phyloP scores from a whole-genome alignment of 2,888 invertebrate genomes.

The Ryuthela nishihirai region DNA sequence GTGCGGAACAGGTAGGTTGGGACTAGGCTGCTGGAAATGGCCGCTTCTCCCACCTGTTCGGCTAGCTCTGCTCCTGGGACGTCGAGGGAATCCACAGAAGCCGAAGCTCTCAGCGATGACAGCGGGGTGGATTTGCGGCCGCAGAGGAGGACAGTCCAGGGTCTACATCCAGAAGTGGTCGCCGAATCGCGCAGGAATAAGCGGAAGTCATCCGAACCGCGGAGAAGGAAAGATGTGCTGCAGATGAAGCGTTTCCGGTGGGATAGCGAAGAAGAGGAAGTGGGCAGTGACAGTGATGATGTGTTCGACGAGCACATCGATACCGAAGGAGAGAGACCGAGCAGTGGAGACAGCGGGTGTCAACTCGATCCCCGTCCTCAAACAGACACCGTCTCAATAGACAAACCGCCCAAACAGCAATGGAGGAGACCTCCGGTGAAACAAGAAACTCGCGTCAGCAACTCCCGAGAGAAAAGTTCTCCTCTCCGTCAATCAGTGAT shows the following conservation, averaged over 20 bases:
- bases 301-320: slow-evolving; percentile 19
- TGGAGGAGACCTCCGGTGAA: slow-evolving; percentile 7
- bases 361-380: slow-evolving; percentile 1
- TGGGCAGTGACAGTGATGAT: slow-evolving; percentile 46
- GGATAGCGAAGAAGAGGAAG: slow-evolving; percentile 53
- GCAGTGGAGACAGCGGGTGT: slow-evolving; percentile 29
- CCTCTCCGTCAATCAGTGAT: background rate
- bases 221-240: slow-evolving; percentile 46
- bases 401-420: too few relatives aligned
- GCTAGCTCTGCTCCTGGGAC: slow-evolving; percentile 10
- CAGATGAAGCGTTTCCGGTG: slow-evolving; percentile 50
- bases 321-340: slow-evolving; percentile 30
- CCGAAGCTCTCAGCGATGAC: slow-evolving; percentile 61
- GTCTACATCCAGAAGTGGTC: background rate
- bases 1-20: background rate
- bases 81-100: slow-evolving; percentile 12
- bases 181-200: slow-evolving; percentile 59
- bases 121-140: slow-evolving; percentile 53
- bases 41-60: slow-evolving; percentile 10
- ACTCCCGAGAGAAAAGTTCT: too few relatives aligned
- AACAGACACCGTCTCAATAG: background rate
- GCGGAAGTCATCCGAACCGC: slow-evolving; percentile 64
- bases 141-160: slow-evolving; percentile 3
- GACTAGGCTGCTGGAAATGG: slow-evolving; percentile 13
- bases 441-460: background rate